phyloP scores from a whole-genome alignment of 1,140 invertebrate genomes.

The Heliconius himera region DNA sequence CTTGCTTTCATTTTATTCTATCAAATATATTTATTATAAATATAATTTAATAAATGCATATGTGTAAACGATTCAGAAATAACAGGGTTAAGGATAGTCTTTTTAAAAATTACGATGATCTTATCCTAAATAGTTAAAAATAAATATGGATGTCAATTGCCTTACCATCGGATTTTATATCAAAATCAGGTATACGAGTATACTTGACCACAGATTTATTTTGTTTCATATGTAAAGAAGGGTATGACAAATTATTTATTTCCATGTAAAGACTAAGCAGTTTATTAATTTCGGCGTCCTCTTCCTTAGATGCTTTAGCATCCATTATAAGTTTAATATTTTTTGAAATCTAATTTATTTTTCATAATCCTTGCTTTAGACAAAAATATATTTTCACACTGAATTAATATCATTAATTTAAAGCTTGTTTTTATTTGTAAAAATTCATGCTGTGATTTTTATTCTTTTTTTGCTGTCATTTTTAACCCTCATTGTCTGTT shows the following conservation, averaged over 20 bases:
- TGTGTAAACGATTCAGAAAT: no score
- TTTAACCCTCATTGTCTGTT: conserved; percentile 7
- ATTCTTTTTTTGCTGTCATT: conserved; percentile 13
- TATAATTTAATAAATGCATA: no score
- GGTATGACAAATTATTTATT: conserved; percentile 50
- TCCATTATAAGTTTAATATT: conserved; percentile 55
- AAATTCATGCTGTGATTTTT: conserved; percentile 15
- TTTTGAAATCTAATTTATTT: background rate
- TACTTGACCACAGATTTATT: conserved; percentile 67
- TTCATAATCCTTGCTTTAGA: conserved; percentile 15
- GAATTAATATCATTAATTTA: conserved; percentile 7
- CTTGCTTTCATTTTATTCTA: no score
- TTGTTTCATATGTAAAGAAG: conserved; percentile 42
- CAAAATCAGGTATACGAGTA: conserved; percentile 64
- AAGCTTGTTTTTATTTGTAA: conserved; percentile 9
- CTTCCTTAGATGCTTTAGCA: conserved; percentile 59
- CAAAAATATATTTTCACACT: conserved; percentile 13
- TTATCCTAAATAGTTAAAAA: background rate
- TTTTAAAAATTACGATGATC: background rate
- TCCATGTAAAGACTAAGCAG: conserved; percentile 54
- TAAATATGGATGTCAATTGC: conserved; percentile 1
- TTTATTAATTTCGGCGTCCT: conserved; percentile 51
- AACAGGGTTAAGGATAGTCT: background rate
- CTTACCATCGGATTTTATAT: conserved; percentile 59
- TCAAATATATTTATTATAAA: background rate